Evolutionary conservation across 2,888 invertebrate genomes (phyloP).

Genomic region (Pristionchus fissidentatus): DNA sequence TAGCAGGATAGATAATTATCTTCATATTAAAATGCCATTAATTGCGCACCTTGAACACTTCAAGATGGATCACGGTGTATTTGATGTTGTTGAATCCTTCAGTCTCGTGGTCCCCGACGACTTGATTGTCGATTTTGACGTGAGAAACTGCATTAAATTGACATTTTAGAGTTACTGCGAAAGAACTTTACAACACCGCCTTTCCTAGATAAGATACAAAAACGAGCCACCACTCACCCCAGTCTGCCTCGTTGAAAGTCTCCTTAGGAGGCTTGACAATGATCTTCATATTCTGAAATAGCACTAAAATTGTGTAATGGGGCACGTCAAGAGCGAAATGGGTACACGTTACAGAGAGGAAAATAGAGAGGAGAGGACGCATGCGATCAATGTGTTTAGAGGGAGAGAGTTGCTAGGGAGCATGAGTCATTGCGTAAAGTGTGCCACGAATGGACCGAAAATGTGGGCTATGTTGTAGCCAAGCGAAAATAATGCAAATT

Average conservation of each 20-base stretch:
- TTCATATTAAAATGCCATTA: not conserved
- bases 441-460: too few species aligned
- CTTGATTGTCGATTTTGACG: not conserved
- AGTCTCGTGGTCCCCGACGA: not conserved
- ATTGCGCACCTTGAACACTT: conserved; percentile 1
- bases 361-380: not conserved
- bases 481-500: too few species aligned
- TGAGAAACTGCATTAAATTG: not conserved
- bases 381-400: not conserved
- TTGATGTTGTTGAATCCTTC: not conserved
- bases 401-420: not conserved
- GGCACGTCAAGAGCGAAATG: too few species aligned
- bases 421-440: not conserved
- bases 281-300: not conserved
- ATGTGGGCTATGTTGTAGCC: too few species aligned
- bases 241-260: not conserved
- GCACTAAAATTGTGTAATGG: not conserved
- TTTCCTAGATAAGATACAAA: too few species aligned
- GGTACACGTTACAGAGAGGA: not conserved
- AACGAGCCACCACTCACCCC: too few species aligned
- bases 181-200: not conserved
- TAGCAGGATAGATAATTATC: not conserved
- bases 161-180: not conserved
- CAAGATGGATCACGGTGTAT: not conserved
- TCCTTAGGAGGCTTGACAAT: not conserved